Evolutionary conservation across 2,797 vertebrate species (phyloP).

Genomic region (Rhinella marina): DNA sequence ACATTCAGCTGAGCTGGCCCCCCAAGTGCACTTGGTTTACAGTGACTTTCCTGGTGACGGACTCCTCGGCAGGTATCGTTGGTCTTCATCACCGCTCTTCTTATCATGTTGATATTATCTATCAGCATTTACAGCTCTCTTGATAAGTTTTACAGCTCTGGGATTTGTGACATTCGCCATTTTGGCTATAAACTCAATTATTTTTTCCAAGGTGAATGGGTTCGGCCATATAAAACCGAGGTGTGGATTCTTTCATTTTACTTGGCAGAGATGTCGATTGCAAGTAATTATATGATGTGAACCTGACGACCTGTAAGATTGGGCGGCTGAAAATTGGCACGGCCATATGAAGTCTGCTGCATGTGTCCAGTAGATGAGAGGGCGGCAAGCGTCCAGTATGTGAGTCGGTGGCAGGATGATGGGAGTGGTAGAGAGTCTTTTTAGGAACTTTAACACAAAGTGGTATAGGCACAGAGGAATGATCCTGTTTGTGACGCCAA

Average conservation of each 20-base stretch:
- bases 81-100: not conserved
- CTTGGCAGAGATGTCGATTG: conserved; percentile 3
- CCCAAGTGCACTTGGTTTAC: too few species aligned
- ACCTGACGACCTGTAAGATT: not conserved
- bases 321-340: too few species aligned
- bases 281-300: not conserved
- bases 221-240: conserved; percentile 26
- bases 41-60: not conserved
- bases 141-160: conserved; percentile 1
- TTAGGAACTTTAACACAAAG: too few species aligned
- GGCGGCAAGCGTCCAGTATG: too few species aligned
- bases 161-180: not conserved
- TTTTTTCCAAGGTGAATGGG: conserved; percentile 11
- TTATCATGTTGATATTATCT: not conserved
- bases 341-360: too few species aligned
- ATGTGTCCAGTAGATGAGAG: too few species aligned
- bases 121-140: not conserved
- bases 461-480: too few species aligned
- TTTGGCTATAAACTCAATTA: not conserved
- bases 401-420: too few species aligned
- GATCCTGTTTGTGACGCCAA: too few species aligned
- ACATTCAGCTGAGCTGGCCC: too few species aligned
- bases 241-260: not conserved
- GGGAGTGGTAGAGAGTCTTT: too few species aligned
- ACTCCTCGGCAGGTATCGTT: not conserved